phyloP scores from a whole-genome alignment of 1,140 invertebrate genomes.

The Sipha flava region DNA sequence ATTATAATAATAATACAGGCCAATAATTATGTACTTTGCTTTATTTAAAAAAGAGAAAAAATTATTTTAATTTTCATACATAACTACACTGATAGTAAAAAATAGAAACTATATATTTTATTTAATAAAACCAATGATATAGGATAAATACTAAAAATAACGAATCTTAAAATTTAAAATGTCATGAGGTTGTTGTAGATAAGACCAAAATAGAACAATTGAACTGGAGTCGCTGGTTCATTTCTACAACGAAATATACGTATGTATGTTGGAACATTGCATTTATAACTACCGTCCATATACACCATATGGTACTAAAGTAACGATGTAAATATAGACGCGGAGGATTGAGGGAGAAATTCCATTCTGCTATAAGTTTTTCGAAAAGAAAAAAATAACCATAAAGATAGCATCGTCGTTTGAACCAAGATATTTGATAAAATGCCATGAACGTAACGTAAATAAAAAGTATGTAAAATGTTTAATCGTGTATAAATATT shows the following conservation, averaged over 20 bases:
- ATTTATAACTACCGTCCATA: neutral
- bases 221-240: neutral
- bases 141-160: neutral
- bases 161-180: neutral
- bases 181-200: neutral
- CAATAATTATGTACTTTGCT: too few species aligned
- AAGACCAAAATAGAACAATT: conserved; percentile 5
- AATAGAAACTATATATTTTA: neutral
- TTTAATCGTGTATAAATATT: neutral
- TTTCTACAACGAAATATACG: neutral
- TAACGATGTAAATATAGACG: conserved; percentile 27
- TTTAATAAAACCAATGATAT: neutral
- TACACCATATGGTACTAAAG: conserved; percentile 3
- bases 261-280: neutral
- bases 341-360: neutral
- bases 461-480: neutral
- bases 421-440: neutral
- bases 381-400: conserved; percentile 3
- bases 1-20: too few species aligned
- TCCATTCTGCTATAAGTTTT: conserved; percentile 10
- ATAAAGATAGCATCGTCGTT: neutral
- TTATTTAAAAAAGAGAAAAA: too few species aligned
- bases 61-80: too few species aligned
- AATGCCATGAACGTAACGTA: neutral
- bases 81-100: neutral